Conservation (phyloP, 2,113 vertebrate genomes). For the Platysteira castanea region DNA sequence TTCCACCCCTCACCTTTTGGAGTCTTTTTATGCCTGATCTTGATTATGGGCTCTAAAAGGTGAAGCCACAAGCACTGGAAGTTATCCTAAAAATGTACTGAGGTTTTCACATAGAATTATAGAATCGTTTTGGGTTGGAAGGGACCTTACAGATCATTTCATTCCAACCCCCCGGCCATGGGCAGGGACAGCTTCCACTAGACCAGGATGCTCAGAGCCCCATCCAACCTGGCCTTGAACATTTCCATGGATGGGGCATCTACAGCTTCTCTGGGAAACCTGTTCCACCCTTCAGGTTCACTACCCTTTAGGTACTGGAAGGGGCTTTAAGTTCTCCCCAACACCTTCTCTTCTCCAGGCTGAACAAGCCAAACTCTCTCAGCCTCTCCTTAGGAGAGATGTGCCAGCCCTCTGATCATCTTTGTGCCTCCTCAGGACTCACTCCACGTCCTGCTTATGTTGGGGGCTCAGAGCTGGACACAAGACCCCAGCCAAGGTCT, state of each 20-base stretch:
- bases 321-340: fast-evolving
- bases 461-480: background rate
- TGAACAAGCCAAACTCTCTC: background rate
- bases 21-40: background rate
- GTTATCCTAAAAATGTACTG: background rate
- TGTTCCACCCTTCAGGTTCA: no score
- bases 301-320: background rate
- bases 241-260: background rate
- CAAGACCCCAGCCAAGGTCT: background rate
- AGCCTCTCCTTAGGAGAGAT: background rate
- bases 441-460: fast-evolving
- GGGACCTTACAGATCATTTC: fast-evolving
- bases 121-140: background rate
- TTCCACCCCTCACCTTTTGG: background rate
- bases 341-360: background rate
- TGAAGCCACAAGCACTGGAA: background rate
- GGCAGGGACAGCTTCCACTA: background rate
- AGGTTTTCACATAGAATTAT: background rate
- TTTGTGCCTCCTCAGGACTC: no score
- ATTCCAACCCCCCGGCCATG: background rate
- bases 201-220: background rate
- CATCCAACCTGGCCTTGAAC: background rate
- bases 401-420: background rate
- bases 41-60: background rate
- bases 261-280: background rate